Evolutionary conservation across 2,888 invertebrate species (phyloP), one percentile per base, ranked within the genome.

Genomic region (Drosophila subsilvestris): DNA sequence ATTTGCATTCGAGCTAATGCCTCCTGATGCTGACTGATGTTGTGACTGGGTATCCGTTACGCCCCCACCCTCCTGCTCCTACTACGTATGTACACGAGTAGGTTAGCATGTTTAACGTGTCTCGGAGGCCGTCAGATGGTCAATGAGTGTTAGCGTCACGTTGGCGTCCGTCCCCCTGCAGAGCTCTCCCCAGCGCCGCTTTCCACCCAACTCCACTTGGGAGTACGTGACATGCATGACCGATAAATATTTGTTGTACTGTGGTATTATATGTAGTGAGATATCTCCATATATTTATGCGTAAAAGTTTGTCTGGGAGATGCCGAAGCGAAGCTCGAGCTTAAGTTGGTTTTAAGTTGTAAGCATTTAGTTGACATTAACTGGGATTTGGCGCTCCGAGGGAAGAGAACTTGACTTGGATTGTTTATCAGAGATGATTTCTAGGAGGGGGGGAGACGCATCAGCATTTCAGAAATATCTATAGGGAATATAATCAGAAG

Each of bases 291-390:
- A 17, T 57, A 56, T 68, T 56, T 75, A 75, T 73, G 69, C 51
- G 74, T 42, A 58, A 50, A 56, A 68, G 63, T 57, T 51, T 67
- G 32, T 47, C 48, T 70, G 59, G 37, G 27, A 45, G 63, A 25
- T 69, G 42, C 57, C 44, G 49, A 53, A 55, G 84, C 81, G 22
- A 22, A 22, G 22, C 79, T 79, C 60, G 78, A 53, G 71, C 76
- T 78, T 89, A 89, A 83, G 85, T 88, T 89, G 89, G 86, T 74
- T 81, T 89, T 89, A 83, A 83, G 89, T 89, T 83, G 89, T 82
- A 85, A 69, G 82, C 82, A 87, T 83, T 83, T 85, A 87, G 89
- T 66, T 73, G 86, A 79, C 74, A 83, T 83, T 83, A 83, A 71
- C 83, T 60, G 80, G 82, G 89, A 88, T 89, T 83, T 81, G 79